Base-by-base conservation (phyloP, 1,140 invertebrate species). In the Papilio glaucus region DNA sequence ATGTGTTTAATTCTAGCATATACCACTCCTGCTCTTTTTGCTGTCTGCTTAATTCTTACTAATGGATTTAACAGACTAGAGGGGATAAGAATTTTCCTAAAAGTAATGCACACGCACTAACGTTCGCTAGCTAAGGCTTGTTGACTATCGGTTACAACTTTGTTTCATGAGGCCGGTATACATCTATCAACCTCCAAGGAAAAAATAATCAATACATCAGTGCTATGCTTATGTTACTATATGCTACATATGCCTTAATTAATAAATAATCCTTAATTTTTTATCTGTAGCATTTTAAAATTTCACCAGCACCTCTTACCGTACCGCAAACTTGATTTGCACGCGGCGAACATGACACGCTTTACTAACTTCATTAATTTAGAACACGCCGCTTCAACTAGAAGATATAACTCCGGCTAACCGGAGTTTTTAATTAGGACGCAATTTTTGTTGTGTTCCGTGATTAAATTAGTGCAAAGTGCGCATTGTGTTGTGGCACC, bases 281-380 rank as follows among this genome's bases (percentile, higher is more conserved):
- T 61, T 61, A 61, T 37, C 29, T 61, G n/a, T 61, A 61, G 8
- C 1, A 61, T 61, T 61, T 61, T 33, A 61, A 61, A 61, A 37
- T 61, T 61, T 61, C 29, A 61, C 45, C 12, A 9, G 8, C 15
- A 5, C 24, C 39, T 13, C 21, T 60, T 29, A 49, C 62, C 62
- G 18, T 7, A 37, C 45, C 38, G 73, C 72, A 76, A 75, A 79
- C 73, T 76, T 71, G 60, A 78, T 78, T 84, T 80, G 71, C 63
- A 72, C 69, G 57, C 63, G 72, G 72, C 77, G 75, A 72, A 45
- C 39, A 67, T 74, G 76, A 62, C 74, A 76, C 72, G 76, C 78
- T 82, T 74, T 68, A 72, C 62, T 77, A 78, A 80, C 70, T 80
- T 80, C 81, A 78, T 83, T 81, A 78, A 85, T 85, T 79, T 83